Conservation (phyloP, 2,888 invertebrate genomes). For the Icerya purchasi region DNA sequence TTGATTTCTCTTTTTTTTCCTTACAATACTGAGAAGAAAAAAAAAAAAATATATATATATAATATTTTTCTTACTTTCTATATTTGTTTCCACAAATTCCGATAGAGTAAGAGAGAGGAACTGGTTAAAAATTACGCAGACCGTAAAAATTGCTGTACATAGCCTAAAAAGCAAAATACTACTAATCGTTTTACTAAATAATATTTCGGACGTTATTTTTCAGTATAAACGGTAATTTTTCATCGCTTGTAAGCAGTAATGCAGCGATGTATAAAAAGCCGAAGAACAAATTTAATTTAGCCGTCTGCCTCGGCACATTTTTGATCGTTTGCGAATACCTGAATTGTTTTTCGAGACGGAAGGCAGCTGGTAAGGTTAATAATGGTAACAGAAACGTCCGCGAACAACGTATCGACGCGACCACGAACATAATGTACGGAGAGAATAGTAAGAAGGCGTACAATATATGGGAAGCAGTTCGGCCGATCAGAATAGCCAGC, state of each 20-base stretch:
- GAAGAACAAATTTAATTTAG: slow-evolving; percentile 72
- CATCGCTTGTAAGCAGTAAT: slow-evolving; percentile 32
- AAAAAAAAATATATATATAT: too few species aligned
- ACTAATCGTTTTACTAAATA: too few species aligned
- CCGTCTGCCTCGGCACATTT: slow-evolving; percentile 67
- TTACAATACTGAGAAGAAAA: too few species aligned
- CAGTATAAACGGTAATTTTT: slow-evolving; percentile 20
- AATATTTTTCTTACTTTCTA: too few species aligned
- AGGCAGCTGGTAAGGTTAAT: slow-evolving; percentile 67
- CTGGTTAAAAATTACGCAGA: too few species aligned
- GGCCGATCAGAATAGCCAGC: slow-evolving; percentile 78
- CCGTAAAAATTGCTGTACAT: too few species aligned
- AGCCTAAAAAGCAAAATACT: too few species aligned
- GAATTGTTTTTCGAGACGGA: slow-evolving; percentile 73
- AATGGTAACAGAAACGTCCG: slow-evolving; percentile 74
- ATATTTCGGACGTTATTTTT: too few species aligned
- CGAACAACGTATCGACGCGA: slow-evolving; percentile 63
- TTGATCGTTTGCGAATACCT: slow-evolving; percentile 54
- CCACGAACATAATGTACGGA: slow-evolving; percentile 75
- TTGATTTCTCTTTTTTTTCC: too few species aligned
- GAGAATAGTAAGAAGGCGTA: slow-evolving; percentile 75
- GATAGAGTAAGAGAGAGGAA: too few species aligned
- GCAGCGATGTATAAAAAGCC: slow-evolving; percentile 74
- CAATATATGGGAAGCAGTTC: slow-evolving; percentile 71
- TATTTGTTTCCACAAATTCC: too few species aligned